These are phyloP conservation scores for Caenorhabditis parvicauda DNA, from an alignment of 2,888 invertebrate genomes.

Conservation along the genomic window DNA sequence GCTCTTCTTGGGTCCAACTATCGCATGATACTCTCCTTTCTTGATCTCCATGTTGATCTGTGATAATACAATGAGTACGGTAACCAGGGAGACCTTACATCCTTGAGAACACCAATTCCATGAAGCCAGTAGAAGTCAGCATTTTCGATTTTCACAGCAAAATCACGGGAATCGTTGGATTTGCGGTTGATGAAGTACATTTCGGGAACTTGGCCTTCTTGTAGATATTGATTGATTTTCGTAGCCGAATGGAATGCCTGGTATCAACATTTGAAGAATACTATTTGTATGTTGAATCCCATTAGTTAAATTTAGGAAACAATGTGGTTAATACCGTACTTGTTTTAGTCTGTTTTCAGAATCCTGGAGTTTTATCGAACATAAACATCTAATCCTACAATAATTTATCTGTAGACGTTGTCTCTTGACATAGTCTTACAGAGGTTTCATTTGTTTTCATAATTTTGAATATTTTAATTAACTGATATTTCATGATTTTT, in stretches of 20 bases:
- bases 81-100: constrained; percentile 6
- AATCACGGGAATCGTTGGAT: constrained; percentile 4
- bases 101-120: constrained; percentile 16
- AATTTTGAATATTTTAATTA: too few species aligned
- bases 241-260: constrained; percentile 22
- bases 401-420: too few species aligned
- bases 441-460: too few species aligned
- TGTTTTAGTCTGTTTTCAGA: too few species aligned
- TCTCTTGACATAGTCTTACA: too few species aligned
- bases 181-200: constrained; percentile 1
- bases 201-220: constrained; percentile 14
- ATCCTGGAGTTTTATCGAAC: too few species aligned
- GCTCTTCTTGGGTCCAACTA: constrained; percentile 28
- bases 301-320: too few species aligned
- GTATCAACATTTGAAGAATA: too few species aligned
- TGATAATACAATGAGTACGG: neutral
- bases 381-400: too few species aligned
- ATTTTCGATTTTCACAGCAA: constrained; percentile 18
- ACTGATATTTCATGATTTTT: too few species aligned
- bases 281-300: too few species aligned
- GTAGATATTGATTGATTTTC: constrained; percentile 16
- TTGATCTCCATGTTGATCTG: constrained; percentile 22
- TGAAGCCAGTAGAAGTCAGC: constrained; percentile 32
- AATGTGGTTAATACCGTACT: too few species aligned
- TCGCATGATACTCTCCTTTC: constrained; percentile 26